Evolutionary conservation across 2,797 vertebrate genomes (phyloP), one percentile per base, ranked within the genome.

Genomic region (Pyrocephalus nanus): DNA sequence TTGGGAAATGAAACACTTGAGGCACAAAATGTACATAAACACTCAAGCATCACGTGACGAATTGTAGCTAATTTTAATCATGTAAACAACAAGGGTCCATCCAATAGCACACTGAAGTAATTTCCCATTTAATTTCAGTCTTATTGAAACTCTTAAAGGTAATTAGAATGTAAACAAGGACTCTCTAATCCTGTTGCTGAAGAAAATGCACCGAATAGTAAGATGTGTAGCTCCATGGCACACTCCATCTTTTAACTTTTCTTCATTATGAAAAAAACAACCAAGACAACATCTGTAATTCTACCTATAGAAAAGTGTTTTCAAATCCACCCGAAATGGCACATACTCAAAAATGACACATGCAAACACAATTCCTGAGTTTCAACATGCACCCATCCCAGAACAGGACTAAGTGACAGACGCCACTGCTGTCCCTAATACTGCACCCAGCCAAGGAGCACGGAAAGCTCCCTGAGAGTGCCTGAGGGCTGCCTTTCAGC

Each of bases 41-140:
- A 92, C 66, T 93, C 43, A 7, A 80, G 75, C 58, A 92, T 51
- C 93, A 75, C 8, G 36, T 94, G 71, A 95, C 12, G 2, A 93
- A 90, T 1, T 64, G 82, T 27, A 92, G 85, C 95, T 94, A 93
- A 95, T 96, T 95, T 95, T 91, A 93, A 93, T 76, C 88, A 43
- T 23, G 93, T 86, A 93, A 96, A 94, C 95, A 96, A 85, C 85
- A 92, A 94, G 88, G 77, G 82, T 90, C 95, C 79, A 86, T 64
- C 74, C 76, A 83, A 84, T 1, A 2, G 64, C 80, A 90, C 58
- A 42, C 42, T 74, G 76, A 90, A 92, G 74, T 61, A 55, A 93
- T 64, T 92, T 92, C 79, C 64, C 90, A 85, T 71, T 94, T 95
- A 81, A 94, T 93, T 94, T 95, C 71, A 88, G 60, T 48, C 51